phyloP scores from a whole-genome alignment of 2,113 vertebrate genomes.

The Pelecanoides urinatrix region DNA sequence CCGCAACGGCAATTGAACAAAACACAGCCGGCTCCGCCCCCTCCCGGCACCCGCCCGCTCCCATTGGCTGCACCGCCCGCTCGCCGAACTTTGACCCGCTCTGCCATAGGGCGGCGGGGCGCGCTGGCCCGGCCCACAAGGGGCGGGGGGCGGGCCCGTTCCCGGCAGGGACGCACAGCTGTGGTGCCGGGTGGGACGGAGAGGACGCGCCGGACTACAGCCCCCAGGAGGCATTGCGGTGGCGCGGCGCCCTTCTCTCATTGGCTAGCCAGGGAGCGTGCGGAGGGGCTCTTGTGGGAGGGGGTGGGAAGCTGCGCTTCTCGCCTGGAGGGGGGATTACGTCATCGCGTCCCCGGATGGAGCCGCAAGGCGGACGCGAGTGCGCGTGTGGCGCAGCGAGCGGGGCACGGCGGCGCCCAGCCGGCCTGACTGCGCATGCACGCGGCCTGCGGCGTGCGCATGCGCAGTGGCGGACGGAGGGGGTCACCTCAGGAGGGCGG shows the following conservation, averaged over 20 bases:
- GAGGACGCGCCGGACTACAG: neutral
- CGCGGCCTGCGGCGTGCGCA: neutral
- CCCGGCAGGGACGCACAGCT: neutral
- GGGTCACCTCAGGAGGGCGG: neutral
- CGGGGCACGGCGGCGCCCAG: no score
- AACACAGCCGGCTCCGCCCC: conserved; percentile 42
- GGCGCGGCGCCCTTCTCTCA: neutral
- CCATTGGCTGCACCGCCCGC: neutral
- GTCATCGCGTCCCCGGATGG: conserved; percentile 3
- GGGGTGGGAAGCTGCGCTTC: no score
- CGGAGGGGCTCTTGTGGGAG: neutral
- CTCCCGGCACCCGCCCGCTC: neutral
- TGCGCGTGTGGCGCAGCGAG: neutral
- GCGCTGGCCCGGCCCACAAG: no score
- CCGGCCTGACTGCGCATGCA: rapidly evolving
- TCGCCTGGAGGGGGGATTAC: neutral
- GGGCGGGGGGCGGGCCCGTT: neutral
- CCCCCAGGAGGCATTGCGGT: neutral
- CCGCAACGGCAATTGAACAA: conserved; percentile 44
- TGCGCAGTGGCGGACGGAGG: rapidly evolving
- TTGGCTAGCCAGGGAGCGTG: neutral
- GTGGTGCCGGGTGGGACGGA: neutral
- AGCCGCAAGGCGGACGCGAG: neutral
- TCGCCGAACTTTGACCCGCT: neutral
- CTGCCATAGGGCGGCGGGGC: neutral